Evolutionary conservation across 2,888 invertebrate species (phyloP), one percentile per base, ranked within the genome.

Genomic region (Sclerodermus sp.): DNA sequence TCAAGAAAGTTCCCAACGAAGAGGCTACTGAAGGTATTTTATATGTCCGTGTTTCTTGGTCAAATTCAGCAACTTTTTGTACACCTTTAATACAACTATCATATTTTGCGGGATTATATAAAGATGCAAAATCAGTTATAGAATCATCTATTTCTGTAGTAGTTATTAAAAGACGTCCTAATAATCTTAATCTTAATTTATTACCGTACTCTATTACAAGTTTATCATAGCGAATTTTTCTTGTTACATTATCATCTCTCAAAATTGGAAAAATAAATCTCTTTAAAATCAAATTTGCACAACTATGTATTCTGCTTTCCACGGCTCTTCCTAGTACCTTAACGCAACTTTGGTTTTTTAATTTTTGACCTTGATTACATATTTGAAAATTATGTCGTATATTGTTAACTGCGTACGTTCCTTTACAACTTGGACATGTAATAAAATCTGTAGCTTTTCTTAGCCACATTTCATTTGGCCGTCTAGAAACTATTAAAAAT

Each of bases 391-490:
- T 55, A 17, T 44, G 30, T 30, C 55, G 45, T 9, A 62, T 41
- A 39, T 39, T 47, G 12, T 29, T 42, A 17, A 49, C 52, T 9
- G 49, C 47, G 38, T 46, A 58, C 13, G 38, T 45, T 31, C 54
- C 58, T 47, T 57, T 56, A 48, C 62, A 57, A 15, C 37, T 43
- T 30, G 54, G 39, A 38, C 58, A 62, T 9, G 49, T 42, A 42
- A 37, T 45, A 47, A 49, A 61, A 47, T 57, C 47, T 5, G 31
- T 34, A 40, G 48, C 51, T 10, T 16, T 14, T 47, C 46, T 49
- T 6, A 9, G 40, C 9, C n/a, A 23, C 29, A 1, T 40, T 18
- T 29, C 13, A 10, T 18, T 39, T 23, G 34, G 54, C 30, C 31
- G 34, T 23, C 44, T 36, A 15, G 16, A 42, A 14, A 50, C 47